Percentiles rank a stretch among this genome's conserved stretches.
Conservation (phyloP, 2,888 invertebrate genomes). For the Ceraclea dissimilis region DNA sequence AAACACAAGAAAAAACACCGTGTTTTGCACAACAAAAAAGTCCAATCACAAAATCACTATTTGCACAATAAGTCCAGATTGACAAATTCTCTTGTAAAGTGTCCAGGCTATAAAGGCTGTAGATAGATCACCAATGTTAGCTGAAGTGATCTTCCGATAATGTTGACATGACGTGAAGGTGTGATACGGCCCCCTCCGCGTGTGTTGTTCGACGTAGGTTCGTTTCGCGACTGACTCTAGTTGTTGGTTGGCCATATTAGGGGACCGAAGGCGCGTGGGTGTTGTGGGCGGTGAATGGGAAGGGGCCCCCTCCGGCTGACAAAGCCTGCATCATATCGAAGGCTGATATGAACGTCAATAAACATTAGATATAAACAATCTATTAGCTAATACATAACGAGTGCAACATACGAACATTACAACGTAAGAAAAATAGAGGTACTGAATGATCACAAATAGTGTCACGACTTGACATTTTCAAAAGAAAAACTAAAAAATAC, state of each 20-base stretch:
- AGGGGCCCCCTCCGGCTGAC: conserved; percentile 2
- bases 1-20: neutral
- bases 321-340: conserved; percentile 1
- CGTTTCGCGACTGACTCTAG: conserved; percentile 23
- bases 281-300: conserved; percentile 6
- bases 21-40: neutral
- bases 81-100: too few relatives aligned
- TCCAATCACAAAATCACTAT: neutral
- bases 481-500: too few relatives aligned
- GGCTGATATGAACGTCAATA: neutral
- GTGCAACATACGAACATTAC: too few relatives aligned
- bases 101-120: too few relatives aligned
- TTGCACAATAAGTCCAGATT: too few relatives aligned
- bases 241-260: conserved; percentile 12
- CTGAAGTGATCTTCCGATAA: neutral
- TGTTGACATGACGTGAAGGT: conserved; percentile 1
- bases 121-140: too few relatives aligned
- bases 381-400: too few relatives aligned
- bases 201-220: conserved; percentile 19
- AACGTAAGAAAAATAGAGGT: too few relatives aligned
- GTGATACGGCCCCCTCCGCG: conserved; percentile 8
- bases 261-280: conserved; percentile 9
- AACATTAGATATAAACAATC: too few relatives aligned
- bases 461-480: too few relatives aligned
- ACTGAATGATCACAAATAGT: too few relatives aligned